Evolutionary conservation across 2,888 invertebrate species (phyloP).

Genomic region (Drosophila formosana): DNA sequence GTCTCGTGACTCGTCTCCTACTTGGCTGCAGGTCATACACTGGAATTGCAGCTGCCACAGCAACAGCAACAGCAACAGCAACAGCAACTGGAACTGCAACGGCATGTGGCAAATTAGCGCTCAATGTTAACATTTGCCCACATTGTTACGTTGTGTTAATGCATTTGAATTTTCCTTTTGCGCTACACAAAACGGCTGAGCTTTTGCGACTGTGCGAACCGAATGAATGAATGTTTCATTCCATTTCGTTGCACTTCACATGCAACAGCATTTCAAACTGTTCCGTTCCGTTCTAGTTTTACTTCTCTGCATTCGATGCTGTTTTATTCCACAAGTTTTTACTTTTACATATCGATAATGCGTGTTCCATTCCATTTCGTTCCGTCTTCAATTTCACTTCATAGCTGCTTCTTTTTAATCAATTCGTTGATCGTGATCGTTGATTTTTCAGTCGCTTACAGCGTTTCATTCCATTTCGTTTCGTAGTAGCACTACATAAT

Average conservation of each 20-base stretch:
- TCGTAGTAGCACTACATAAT: too few species aligned
- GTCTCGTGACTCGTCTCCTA: constrained; percentile 1
- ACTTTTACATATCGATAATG: neutral
- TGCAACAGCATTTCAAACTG: neutral
- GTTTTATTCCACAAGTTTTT: neutral
- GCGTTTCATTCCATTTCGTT: too few species aligned
- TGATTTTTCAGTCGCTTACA: too few species aligned
- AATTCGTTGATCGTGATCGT: too few species aligned
- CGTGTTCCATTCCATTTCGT: constrained; percentile 8
- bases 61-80: constrained; percentile 13
- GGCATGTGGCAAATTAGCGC: constrained; percentile 71
- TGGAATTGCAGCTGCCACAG: constrained; percentile 22
- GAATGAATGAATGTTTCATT: neutral
- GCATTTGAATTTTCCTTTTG: constrained; percentile 64
- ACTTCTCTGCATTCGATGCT: neutral
- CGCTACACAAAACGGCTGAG: constrained; percentile 7
- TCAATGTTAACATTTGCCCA: constrained; percentile 74
- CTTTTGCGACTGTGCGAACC: neutral
- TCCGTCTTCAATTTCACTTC: neutral
- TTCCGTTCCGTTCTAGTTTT: neutral
- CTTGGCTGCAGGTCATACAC: constrained; percentile 6
- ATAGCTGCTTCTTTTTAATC: too few species aligned
- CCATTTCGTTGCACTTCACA: constrained; percentile 6
- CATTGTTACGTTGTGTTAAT: constrained; percentile 76
- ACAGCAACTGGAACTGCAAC: neutral